Evolutionary conservation across 1,140 invertebrate species (phyloP).

Genomic region (Drosophila navojoa): DNA sequence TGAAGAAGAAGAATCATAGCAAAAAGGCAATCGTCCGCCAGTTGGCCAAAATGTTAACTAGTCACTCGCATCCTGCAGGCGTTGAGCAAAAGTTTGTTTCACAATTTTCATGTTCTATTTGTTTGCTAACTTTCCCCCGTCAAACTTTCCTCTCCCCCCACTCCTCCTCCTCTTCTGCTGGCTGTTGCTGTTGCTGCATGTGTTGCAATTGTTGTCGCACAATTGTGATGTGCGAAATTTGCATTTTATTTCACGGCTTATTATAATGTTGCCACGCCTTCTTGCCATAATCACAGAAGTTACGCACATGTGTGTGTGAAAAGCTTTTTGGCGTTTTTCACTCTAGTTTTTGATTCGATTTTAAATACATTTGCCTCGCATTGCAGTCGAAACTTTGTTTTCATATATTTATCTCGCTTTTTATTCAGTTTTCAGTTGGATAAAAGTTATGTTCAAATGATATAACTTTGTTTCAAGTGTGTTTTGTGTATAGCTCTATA

Average conservation of each 20-base stretch:
- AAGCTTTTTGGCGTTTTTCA: slow-evolving; percentile 37
- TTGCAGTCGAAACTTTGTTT: background rate
- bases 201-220: slow-evolving; percentile 48
- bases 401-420: background rate
- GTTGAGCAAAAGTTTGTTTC: slow-evolving; percentile 43
- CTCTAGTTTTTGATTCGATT: slow-evolving; percentile 12
- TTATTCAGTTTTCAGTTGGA: background rate
- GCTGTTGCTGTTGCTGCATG: slow-evolving; percentile 13
- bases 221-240: slow-evolving; percentile 47
- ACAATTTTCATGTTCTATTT: slow-evolving; percentile 44
- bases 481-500: too few relatives aligned
- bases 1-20: too few relatives aligned
- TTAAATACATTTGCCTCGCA: slow-evolving; percentile 7
- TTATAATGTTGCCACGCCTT: slow-evolving; percentile 30
- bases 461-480: slow-evolving; percentile 2
- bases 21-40: slow-evolving; percentile 6
- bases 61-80: slow-evolving; percentile 39
- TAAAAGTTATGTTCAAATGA: slow-evolving; percentile 1
- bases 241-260: slow-evolving; percentile 51
- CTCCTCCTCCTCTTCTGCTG: background rate
- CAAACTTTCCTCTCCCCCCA: too few relatives aligned
- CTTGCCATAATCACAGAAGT: background rate
- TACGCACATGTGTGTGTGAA: slow-evolving; percentile 1
- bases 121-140: background rate
- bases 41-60: slow-evolving; percentile 44